Base-by-base conservation (phyloP, 2,888 invertebrate species). In the Lasioglossum marginatum region DNA sequence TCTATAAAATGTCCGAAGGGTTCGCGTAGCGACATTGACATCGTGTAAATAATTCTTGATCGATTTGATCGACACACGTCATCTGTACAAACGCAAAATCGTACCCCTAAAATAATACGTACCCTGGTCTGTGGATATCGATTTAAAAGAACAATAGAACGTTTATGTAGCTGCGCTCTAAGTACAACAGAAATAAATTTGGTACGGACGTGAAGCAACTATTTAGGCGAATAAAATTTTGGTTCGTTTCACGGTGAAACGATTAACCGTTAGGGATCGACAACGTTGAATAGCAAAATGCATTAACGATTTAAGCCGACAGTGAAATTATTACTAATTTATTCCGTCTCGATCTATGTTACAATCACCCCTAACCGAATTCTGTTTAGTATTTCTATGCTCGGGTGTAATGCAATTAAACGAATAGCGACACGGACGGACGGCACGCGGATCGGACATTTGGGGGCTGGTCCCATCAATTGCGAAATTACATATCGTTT, bases 401-500 rank as follows among this genome's bases (percentile, higher is more conserved):
- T 0, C 23, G 23, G 37, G 10, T n/a, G n/a, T 68, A n/a, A 68
- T 68, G 68, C 37, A 68, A 68, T 68, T 68, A 73, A 48, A 48
- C 48, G 31, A 48, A 31, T 34, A 23, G 48, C 23, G 34, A 34
- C n/a, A 52, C 14, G 34, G 37, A 23, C 37, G 34, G 34, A 8
- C 34, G 34, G 1, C 10, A 10, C 31, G n/a, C 66, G 43, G 27
- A 43, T 70, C 52, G 70, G 52, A 23, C 34, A n/a, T 16, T 70
- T 23, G 45, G n/a, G 48, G 27, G 31, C n/a, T n/a, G 52, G 57
- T 43, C 68, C 57, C 12, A 70, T 77, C 34, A 57, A 34, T 77
- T 70, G 57, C 37, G 63, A 81, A 77, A 77, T 77, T 57, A 77
- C 43, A 31, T 77, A 77, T 19, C 34, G 57, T 34, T 70, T 6